Base-by-base conservation (phyloP, 37 sponge, comb jelly and placozoan species). In the Agelas oroides region DNA sequence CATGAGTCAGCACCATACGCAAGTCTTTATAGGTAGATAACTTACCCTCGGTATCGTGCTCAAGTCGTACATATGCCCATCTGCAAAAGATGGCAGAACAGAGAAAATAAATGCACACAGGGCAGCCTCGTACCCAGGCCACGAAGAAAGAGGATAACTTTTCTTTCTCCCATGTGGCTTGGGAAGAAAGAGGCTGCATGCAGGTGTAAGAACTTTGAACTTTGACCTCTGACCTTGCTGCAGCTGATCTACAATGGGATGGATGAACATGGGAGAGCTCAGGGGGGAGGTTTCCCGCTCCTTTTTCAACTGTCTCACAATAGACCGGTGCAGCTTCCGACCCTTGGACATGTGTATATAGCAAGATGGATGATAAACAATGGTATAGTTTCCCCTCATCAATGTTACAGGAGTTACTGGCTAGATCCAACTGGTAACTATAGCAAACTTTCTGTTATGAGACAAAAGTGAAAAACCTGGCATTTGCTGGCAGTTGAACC, bases 11-110 rank as follows among this genome's bases (percentile, higher is more conserved):
- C 18, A 58, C 18, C 20, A 58, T 20, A 21, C 20, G 20, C 18
- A 58, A 18, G 20, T 20, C 59, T 16, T 57, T 31, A 65, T 13
- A 30, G 67, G 19, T 65, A 8, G 46, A 12, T 46, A 1, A 46
- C 73, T n/a, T 65, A 85, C 74, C 57, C 83, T 82, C 19, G 94
- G 94, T 17, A 93, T 83, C 19, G 63, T 35, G 34, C 56, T 78
- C 1, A 93, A 59, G 65, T 93, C 87, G 59, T 83, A 93, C 35
- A n/a, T 71, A 41, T 62, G 39, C 1, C 94, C 94, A 66, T 89
- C 94, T 89, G 69, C 32, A 61, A 8, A 39, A 27, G 30, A 35
- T 40, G 37, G 19, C 59, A 37, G 21, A 6, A 27, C 23, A 78
- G n/a, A 62, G 14, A 59, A n/a, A n/a, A n/a, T n/a, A n/a, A n/a